These are phyloP conservation scores for Platynereis dumerilii DNA, from an alignment of 2,888 invertebrate species.

Conservation along the genomic window DNA sequence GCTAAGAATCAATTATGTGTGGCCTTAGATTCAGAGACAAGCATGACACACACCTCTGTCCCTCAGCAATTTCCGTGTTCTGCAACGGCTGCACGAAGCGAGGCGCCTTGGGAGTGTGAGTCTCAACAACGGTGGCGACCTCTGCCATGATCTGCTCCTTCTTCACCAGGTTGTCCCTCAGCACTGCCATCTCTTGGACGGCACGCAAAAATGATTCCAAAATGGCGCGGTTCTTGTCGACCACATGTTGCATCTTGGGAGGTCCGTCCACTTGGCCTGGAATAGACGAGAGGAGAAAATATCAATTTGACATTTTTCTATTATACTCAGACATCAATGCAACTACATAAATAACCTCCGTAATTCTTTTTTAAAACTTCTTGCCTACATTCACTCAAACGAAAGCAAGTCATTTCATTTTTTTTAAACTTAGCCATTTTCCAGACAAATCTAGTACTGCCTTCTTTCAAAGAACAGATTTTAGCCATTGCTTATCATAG, in stretches of 20 bases:
- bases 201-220: conserved; percentile 72
- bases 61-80: conserved; percentile 72
- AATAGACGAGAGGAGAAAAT: conserved; percentile 15
- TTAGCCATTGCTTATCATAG: too few species aligned
- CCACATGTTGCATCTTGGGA: conserved; percentile 67
- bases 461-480: too few species aligned
- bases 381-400: too few species aligned
- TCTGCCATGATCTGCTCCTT: conserved; percentile 43
- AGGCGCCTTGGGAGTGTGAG: conserved; percentile 62
- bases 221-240: conserved; percentile 73
- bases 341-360: too few species aligned
- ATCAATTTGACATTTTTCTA: too few species aligned
- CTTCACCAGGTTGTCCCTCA: conserved; percentile 69
- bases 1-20: too few species aligned
- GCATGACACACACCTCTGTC: conserved; percentile 66
- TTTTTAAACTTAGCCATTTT: too few species aligned
- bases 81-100: conserved; percentile 72
- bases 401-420: too few species aligned
- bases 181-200: conserved; percentile 69
- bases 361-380: too few species aligned
- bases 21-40: too few species aligned
- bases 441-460: too few species aligned
- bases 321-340: too few species aligned
- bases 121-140: conserved; percentile 35
- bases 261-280: conserved; percentile 58